Base-by-base conservation (phyloP, 2,797 vertebrate species). In the Gephyroberyx darwinii region DNA sequence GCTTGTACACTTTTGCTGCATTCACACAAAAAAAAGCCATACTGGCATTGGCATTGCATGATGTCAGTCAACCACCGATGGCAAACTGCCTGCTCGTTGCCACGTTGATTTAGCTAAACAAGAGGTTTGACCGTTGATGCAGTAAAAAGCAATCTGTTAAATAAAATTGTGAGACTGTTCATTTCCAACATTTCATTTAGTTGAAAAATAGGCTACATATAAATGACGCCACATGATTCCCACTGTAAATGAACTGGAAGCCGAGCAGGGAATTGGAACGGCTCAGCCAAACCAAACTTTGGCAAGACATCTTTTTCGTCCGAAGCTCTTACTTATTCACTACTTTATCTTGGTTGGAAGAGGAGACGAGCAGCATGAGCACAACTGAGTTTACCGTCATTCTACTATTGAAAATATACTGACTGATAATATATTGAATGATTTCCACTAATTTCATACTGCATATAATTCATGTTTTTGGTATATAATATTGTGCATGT, bases 41-140 rank as follows among this genome's bases (percentile, higher is more conserved):
- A 35, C 33, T 5, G 33, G 33, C 26, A 26, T 52, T 5, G 31
- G 62, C 65, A 73, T 70, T 61, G 41, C 48, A 35, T 55, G 35
- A 54, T 8, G 48, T 48, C 4, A 19, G 52, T 33, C 48, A 39
- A 72, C 65, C 65, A 13, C 39, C 26, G 13, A 41, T 14, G 39
- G 31, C 67, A 57, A 50, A 63, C 58, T 41, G 67, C 56, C 61
- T 67, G 76, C 22, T 57, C 45, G 6, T 50, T 1, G 65, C 69
- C 69, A 65, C 37, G 65, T 39, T 2, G 74, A 69, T 52, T 52
- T 16, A 0, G 7, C 30, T 5, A 8, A 65, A 59, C 16, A 53
- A 43, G 41, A 65, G 30, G 47, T 75, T 22, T 2, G 45, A 50
- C 12, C 12, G 22, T 57, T 13, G 17, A 67, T 37, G 10, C 37